Evolutionary conservation across 92 coral and sea anemone species (phyloP).

Genomic region (Desmophyllum pertusum): DNA sequence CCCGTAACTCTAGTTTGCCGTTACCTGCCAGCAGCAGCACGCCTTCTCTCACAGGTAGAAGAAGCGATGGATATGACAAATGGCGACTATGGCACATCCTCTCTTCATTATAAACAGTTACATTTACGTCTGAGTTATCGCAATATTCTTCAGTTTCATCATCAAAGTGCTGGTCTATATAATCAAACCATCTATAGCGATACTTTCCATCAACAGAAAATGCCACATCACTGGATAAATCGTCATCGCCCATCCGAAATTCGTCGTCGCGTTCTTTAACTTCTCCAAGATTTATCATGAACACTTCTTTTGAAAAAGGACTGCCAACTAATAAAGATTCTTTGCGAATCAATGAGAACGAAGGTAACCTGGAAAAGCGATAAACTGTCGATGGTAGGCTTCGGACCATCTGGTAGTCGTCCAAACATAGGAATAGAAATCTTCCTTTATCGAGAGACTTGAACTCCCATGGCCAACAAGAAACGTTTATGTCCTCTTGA

Average conservation of each 20-base stretch:
- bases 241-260: too few species aligned
- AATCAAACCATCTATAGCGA: neutral
- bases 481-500: neutral
- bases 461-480: neutral
- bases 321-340: neutral
- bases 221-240: neutral
- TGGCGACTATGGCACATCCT: neutral
- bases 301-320: neutral
- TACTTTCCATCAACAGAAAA: neutral
- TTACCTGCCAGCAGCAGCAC: neutral
- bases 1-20: neutral
- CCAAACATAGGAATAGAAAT: neutral
- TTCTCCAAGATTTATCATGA: neutral
- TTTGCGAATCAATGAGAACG: neutral
- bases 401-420: neutral
- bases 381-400: neutral
- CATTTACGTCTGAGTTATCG: too few species aligned
- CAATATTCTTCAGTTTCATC: neutral
- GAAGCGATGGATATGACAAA: neutral
- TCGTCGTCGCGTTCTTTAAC: neutral
- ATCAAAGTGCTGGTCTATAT: too few species aligned
- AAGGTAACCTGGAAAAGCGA: neutral
- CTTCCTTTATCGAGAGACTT: neutral
- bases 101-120: neutral
- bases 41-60: neutral